Evolutionary conservation across 1,140 invertebrate species (phyloP), one percentile per base, ranked within the genome.

Genomic region (Pemphigus obesinymphae): DNA sequence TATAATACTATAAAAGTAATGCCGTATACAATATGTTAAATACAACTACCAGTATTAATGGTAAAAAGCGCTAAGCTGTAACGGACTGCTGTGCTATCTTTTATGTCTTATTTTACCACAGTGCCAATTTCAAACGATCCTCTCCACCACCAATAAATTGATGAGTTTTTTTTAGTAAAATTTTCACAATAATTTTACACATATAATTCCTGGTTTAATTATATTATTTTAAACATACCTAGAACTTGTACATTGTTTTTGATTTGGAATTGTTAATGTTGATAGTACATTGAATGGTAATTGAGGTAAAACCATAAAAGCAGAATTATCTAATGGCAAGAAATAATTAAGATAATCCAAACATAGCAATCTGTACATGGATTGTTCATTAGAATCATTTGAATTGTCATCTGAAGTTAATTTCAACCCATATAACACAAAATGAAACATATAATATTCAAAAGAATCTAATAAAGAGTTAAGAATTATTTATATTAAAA

Each of bases 401-500:
- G 8, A 37, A 58, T 29, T 17, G 0, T 80, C 37, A 8, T 61
- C 37, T 20, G 15, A 43, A 0, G 37, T 31, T 8, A 80, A 31
- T n/a, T 80, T 80, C 17, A 80, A 43, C 3, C 76, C 76, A 80
- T 43, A 80, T 20, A 80, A 17, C 20, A 23, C 23, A 80, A 80
- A 80, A 26, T 80, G 23, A 61, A 80, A 80, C 55, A 80, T 80
- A 31, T 80, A 80, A 45, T 29, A 80, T 61, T 80, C 76, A 80
- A 80, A 80, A 43, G 76, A 45, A 61, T 80, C 76, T 80, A 45
- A 40, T 37, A 17, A n/a, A n/a, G 10, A 29, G 3, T 29, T 29
- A 80, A 34, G 37, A 80, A 63, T 3, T 63, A 63, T 40, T 23
- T 63, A 61, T 29, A 31, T 1, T 8, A 43, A 45, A 11, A 43